Percentiles rank a stretch among this genome's conserved stretches.
Evolutionary conservation across 2,888 invertebrate species (phyloP).

Genomic region (Megalurothrips usitatus): DNA sequence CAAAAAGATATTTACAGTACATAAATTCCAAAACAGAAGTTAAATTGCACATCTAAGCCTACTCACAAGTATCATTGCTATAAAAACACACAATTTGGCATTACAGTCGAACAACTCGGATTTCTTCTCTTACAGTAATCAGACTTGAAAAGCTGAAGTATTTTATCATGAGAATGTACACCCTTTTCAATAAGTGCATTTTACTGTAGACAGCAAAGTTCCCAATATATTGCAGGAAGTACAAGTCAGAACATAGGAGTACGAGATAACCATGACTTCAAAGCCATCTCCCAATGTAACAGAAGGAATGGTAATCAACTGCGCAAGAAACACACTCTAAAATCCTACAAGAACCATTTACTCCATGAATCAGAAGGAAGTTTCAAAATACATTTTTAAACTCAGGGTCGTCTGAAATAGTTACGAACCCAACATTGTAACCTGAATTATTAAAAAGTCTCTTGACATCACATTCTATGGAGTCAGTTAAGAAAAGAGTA

Average conservation of each 20-base stretch:
- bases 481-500: no score
- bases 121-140: neutral
- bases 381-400: no score
- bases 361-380: no score
- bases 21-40: neutral
- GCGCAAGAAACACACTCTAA: neutral
- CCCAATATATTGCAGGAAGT: neutral
- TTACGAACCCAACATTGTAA: no score
- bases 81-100: constrained; percentile 20
- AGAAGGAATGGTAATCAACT: neutral
- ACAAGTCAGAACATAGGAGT: neutral
- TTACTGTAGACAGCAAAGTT: neutral
- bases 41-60: neutral
- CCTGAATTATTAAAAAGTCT: no score
- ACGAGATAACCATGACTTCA: neutral
- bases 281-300: neutral
- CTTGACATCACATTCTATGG: no score
- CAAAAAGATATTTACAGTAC: neutral
- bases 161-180: neutral
- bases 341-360: neutral
- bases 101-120: neutral
- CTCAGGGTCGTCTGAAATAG: no score
- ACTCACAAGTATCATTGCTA: constrained; percentile 3
- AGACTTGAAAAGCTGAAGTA: neutral
- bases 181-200: neutral